Evolutionary conservation across 2,888 invertebrate species (phyloP).

Genomic region (Acanthosepion pharaonis): DNA sequence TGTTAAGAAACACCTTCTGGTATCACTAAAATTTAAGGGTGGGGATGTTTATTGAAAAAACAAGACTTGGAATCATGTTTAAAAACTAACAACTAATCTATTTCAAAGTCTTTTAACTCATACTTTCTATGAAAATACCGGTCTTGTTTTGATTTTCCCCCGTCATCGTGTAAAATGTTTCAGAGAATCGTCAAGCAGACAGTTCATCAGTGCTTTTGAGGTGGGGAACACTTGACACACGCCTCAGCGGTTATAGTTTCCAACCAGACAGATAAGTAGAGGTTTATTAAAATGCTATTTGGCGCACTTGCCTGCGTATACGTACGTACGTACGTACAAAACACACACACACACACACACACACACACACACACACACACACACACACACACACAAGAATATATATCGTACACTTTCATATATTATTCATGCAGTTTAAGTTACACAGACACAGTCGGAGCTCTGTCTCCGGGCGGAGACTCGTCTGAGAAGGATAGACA

Average conservation of each 20-base stretch:
- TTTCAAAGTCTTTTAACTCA: background rate
- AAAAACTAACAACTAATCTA: background rate
- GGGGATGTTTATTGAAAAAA: background rate
- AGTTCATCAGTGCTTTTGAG: background rate
- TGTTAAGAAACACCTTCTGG: background rate
- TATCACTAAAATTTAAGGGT: background rate
- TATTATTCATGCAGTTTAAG: too few species aligned
- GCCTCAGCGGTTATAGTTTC: background rate
- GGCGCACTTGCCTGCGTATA: background rate
- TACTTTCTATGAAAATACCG: background rate
- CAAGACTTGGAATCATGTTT: background rate
- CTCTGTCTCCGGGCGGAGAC: too few species aligned
- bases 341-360: too few species aligned
- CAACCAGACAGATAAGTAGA: background rate
- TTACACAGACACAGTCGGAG: too few species aligned
- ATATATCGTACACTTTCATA: too few species aligned
- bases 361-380: too few species aligned
- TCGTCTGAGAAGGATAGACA: too few species aligned
- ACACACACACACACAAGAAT: too few species aligned
- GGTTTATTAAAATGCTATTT: too few species aligned
- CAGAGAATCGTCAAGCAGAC: background rate
- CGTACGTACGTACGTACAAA: background rate
- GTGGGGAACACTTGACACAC: background rate
- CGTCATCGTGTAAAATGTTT: background rate
- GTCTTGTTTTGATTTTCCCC: background rate